These are phyloP conservation scores for Prochilodus magdalenae DNA, from an alignment of 2,113 vertebrate genomes.

Conservation along the genomic window DNA sequence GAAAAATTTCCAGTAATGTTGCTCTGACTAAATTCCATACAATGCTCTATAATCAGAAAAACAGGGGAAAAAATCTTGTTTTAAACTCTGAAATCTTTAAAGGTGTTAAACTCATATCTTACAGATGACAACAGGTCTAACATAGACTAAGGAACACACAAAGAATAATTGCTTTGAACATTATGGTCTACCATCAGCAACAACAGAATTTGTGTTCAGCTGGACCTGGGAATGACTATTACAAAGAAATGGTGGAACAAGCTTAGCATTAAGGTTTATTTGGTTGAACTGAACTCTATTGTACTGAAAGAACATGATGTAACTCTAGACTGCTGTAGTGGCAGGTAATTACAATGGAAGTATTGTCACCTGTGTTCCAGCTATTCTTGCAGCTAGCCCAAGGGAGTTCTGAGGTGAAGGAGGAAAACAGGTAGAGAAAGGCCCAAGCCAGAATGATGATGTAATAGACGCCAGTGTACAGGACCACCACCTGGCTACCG, in stretches of 20 bases:
- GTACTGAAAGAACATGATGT: background rate
- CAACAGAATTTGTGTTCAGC: background rate
- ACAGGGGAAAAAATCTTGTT: background rate
- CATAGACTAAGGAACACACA: background rate
- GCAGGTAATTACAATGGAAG: conserved; percentile 6
- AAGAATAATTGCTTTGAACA: background rate
- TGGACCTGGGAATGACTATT: background rate
- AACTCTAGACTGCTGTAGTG: conserved; percentile 3
- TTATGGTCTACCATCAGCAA: background rate
- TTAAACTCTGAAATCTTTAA: background rate
- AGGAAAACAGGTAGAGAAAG: conserved; percentile 92
- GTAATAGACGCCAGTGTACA: conserved; percentile 82
- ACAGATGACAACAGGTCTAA: background rate
- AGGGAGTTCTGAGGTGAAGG: conserved; percentile 85
- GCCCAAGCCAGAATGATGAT: conserved; percentile 95
- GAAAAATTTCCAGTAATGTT: conserved; percentile 63
- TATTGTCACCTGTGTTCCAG: conserved; percentile 91
- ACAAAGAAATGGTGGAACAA: background rate
- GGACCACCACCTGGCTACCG: conserved; percentile 75
- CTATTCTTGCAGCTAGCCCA: conserved; percentile 89
- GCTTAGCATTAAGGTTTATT: conserved; percentile 3
- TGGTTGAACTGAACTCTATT: background rate
- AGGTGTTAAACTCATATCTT: no score
- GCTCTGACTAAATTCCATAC: conserved; percentile 73
- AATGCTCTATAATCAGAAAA: conserved; percentile 70